Base-by-base conservation (phyloP, 2,888 invertebrate species). In the Ecliptopera silaceata region DNA sequence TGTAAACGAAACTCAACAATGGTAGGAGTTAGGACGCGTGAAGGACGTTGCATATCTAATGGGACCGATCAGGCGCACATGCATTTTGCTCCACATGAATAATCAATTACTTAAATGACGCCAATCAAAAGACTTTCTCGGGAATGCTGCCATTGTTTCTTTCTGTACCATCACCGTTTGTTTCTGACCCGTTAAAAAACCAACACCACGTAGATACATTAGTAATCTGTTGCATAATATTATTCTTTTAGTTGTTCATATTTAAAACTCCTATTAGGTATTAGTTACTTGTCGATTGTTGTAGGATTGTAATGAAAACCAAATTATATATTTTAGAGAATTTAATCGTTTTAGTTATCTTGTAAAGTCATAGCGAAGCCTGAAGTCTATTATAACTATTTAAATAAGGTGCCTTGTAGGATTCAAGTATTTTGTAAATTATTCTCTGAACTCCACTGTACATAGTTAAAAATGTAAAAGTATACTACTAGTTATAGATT, bases 241-340 rank as follows among this genome's bases (percentile, higher is more conserved):
- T 89, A 87, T 90, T 88, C 84, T 86, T 84, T 79, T 88, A 89
- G 84, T 88, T 90, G 86, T 85, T 88, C 84, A 84, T 88, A 88
- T 89, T 87, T 87, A 86, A 88, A 87, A 84, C 82, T 89, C 89
- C 89, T 90, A 89, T 86, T 89, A 89, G 88, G 80, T 88, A 77
- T 84, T 88, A 90, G 86, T 78, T 81, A 84, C 80, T 79, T 84
- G 82, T 85, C 85, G 80, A 84, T 87, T 90, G 86, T 88, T 88
- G 84, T 91, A 90, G 86, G 82, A 84, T 85, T 88, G 80, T 88
- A 88, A 87, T 86, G 84, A 86, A 89, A 86, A 89, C 91, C 90
- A 91, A 91, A 91, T 88, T 89, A 88, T 89, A 90, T 89, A 88
- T 89, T 86, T 85, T 90, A 90, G 88, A 89, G 86, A 87, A 88